phyloP scores from a whole-genome alignment of 2,888 invertebrate genomes.

The Agriotes lineatus region DNA sequence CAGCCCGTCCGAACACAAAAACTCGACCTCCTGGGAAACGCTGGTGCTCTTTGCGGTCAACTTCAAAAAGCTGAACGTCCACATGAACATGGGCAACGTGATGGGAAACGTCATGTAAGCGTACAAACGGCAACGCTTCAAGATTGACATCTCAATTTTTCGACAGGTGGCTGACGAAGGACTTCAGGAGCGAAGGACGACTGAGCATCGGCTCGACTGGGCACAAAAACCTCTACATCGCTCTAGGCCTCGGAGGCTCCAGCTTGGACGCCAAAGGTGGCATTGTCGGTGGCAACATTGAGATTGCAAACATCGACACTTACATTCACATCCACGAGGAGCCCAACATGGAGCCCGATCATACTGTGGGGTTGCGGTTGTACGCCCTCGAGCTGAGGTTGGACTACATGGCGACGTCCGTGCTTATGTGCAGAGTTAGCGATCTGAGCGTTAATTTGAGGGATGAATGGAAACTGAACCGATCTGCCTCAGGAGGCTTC shows the following conservation, averaged over 20 bases:
- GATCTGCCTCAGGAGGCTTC: conserved; percentile 67
- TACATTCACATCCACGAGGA: conserved; percentile 91
- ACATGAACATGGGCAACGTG: conserved; percentile 99
- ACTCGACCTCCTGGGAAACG: conserved; percentile 92
- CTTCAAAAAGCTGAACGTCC: conserved; percentile 95
- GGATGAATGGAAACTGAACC: conserved; percentile 88
- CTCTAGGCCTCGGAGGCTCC: conserved; percentile 89
- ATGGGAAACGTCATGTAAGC: conserved; percentile 96
- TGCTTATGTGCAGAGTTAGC: conserved; percentile 91
- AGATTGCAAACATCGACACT: conserved; percentile 89
- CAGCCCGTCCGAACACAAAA: conserved; percentile 73
- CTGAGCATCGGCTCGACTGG: conserved; percentile 94
- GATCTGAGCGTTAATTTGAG: conserved; percentile 82
- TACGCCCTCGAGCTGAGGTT: conserved; percentile 90
- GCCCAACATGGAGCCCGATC: conserved; percentile 89
- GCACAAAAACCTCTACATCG: conserved; percentile 92
- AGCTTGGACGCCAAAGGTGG: conserved; percentile 96
- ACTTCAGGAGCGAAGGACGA: conserved; percentile 91
- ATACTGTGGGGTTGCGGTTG: conserved; percentile 84
- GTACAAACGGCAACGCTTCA: too few species aligned
- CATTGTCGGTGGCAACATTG: conserved; percentile 96
- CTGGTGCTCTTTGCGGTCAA: conserved; percentile 95
- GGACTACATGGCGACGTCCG: conserved; percentile 99
- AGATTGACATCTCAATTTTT: too few species aligned
- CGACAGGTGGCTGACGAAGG: conserved; percentile 91